Base-by-base conservation (phyloP, 2,797 vertebrate species). In the Rhodeus uyekii region DNA sequence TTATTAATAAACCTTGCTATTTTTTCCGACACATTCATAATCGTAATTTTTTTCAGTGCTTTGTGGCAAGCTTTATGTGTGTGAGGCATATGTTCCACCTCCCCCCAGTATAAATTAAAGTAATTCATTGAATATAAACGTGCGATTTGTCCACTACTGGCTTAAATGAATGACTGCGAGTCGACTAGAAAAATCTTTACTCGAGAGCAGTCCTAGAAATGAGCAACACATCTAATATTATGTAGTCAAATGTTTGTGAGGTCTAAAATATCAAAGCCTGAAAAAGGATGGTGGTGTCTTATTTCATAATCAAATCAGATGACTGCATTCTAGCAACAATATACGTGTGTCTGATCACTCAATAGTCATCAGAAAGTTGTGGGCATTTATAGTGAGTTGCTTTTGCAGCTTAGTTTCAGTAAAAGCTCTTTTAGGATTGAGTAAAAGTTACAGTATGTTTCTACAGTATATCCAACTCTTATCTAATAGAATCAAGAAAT, bases 201-300 rank as follows among this genome's bases (percentile, higher is more conserved):
- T 34, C 34, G 34, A 5, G 34, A n/a, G 34, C 34, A 34, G 34
- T 5, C 34, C 34, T 34, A 34, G 10, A 65, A 5, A 36, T 65
- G 63, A 65, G 19, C 63, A 76, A 32, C 27, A 61, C 9, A 39
- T 61, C 24, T 76, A n/a, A n/a, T 42, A 76, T 46, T 16, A 34
- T 27, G 44, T 34, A 9, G n/a, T 64, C 5, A 48, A n/a, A 63
- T 77, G 74, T 46, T 32, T 34, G 29, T 14, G 27, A 34, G 12
- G 55, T 76, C 74, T 60, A 76, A 60, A 44, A 61, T 76, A n/a
- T 34, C 58, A 76, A 46, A 44, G 44, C 4, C 61, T 64, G 29
- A 14, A 78, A 77, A 48, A 50, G 50, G 46, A 46, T 36, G 46
- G 29, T 24, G 34, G 44, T 78, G 63, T 67, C 61, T 24, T 10